These are phyloP conservation scores for Tapirus terrestris DNA, from an alignment of 2,113 vertebrate species.

Conservation along the genomic window DNA sequence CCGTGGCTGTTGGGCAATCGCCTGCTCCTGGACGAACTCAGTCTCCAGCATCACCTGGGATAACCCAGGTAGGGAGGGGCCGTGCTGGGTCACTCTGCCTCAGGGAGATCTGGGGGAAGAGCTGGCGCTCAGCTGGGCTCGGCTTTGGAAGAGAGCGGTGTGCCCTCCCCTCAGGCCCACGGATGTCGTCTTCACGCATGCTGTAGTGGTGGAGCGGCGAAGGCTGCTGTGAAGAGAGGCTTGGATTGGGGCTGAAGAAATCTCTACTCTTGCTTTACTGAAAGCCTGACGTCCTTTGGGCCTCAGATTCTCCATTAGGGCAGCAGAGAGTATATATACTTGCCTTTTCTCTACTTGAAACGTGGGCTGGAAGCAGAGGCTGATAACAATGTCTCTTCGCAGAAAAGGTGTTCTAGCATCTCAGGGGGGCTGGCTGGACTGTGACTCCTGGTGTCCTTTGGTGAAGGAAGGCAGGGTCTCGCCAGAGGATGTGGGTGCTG, in stretches of 20 bases:
- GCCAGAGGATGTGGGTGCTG: not conserved
- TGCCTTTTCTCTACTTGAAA: not conserved
- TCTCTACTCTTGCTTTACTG: not conserved
- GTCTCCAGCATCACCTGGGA: slow-evolving; percentile 16
- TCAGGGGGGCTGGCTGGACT: not conserved
- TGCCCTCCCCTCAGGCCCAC: not conserved
- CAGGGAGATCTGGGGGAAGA: not conserved
- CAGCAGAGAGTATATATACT: not conserved
- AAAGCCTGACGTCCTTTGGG: not conserved
- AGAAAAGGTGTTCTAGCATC: not conserved
- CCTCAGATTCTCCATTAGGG: not conserved
- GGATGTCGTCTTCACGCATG: fast-evolving
- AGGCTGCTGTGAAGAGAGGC: not conserved
- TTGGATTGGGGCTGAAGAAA: not conserved
- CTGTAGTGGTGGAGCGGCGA: not conserved
- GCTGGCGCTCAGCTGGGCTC: not conserved
- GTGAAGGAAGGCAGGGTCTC: not conserved
- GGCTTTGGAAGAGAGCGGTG: not conserved
- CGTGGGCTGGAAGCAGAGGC: not conserved
- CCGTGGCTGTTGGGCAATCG: slow-evolving; percentile 41
- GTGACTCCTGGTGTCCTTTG: not conserved
- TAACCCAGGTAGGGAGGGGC: not conserved
- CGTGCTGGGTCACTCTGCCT: not conserved
- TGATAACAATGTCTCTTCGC: not conserved
- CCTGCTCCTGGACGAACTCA: not conserved